These are phyloP conservation scores for Stichodactyla mertensii DNA, from an alignment of 64 coral and sea anemone species.

Conservation along the genomic window DNA sequence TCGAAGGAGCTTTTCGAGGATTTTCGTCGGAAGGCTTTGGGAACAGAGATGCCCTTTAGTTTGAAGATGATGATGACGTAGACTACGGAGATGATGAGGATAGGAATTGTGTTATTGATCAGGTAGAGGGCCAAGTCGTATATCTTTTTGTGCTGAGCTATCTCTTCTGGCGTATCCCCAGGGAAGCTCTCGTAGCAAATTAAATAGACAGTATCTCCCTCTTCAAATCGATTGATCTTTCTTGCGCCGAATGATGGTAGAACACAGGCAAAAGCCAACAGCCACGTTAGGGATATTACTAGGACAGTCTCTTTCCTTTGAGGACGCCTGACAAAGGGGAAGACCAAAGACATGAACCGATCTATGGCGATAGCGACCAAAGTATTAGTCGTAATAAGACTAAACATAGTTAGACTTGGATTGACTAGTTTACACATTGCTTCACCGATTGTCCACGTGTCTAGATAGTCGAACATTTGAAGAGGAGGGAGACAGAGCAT, in stretches of 20 bases:
- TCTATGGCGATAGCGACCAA: constrained; percentile 55
- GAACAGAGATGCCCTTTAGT: constrained; percentile 25
- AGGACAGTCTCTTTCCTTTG: constrained; percentile 11
- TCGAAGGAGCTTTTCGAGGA: neutral
- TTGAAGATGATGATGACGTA: constrained; percentile 46
- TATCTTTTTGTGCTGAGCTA: neutral
- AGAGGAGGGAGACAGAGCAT: constrained; percentile 56
- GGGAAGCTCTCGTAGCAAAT: constrained; percentile 22
- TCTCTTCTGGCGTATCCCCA: constrained; percentile 11
- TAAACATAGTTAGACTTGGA: constrained; percentile 56
- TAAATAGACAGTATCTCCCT: neutral
- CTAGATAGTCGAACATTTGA: constrained; percentile 10
- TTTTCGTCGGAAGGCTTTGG: neutral
- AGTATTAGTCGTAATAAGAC: constrained; percentile 55
- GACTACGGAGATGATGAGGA: constrained; percentile 31
- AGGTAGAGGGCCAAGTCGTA: constrained; percentile 47
- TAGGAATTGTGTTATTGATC: constrained; percentile 39
- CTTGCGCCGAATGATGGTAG: constrained; percentile 58
- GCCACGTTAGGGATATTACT: constrained; percentile 41
- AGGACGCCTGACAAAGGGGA: constrained; percentile 34
- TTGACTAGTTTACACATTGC: constrained; percentile 58
- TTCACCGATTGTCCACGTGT: constrained; percentile 20
- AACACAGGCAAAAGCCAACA: constrained; percentile 42
- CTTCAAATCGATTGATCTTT: neutral
- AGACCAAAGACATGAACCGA: constrained; percentile 44